These are phyloP conservation scores for Allacma fusca DNA, from an alignment of 2,888 invertebrate genomes.

Conservation along the genomic window DNA sequence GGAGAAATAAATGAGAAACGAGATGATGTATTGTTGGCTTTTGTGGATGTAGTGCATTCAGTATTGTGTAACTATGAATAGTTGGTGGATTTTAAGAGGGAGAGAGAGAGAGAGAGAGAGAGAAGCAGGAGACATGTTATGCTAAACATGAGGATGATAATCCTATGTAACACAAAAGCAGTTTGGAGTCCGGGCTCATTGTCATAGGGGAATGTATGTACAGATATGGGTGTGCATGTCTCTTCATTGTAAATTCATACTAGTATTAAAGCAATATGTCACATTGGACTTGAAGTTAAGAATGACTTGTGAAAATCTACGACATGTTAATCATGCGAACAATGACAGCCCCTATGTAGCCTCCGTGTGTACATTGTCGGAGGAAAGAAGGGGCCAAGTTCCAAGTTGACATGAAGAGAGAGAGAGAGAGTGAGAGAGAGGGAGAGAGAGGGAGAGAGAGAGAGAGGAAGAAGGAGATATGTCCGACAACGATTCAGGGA, in stretches of 20 bases:
- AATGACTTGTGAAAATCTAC: slow-evolving; percentile 34
- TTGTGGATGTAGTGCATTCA: background rate
- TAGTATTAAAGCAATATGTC: slow-evolving; percentile 31
- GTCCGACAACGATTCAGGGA: background rate
- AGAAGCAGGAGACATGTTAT: background rate
- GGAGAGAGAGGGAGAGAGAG: background rate
- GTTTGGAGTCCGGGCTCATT: too few species aligned
- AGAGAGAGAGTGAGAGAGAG: background rate
- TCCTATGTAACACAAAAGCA: background rate
- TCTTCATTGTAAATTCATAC: slow-evolving; percentile 1
- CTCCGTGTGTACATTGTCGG: background rate
- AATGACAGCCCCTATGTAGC: slow-evolving; percentile 24
- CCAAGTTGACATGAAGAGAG: background rate
- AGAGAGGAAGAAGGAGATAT: background rate
- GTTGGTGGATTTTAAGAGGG: background rate
- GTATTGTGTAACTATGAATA: background rate
- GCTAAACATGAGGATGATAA: background rate
- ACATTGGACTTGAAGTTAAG: slow-evolving; percentile 8
- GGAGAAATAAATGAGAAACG: slow-evolving; percentile 7
- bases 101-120: too few species aligned
- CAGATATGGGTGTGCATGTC: background rate
- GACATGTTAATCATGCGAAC: slow-evolving; percentile 41
- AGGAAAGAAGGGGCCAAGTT: background rate
- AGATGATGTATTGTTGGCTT: slow-evolving; percentile 39
- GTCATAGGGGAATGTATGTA: too few species aligned